phyloP scores from a whole-genome alignment of 2,113 vertebrate genomes.

The Saccopteryx bilineata region DNA sequence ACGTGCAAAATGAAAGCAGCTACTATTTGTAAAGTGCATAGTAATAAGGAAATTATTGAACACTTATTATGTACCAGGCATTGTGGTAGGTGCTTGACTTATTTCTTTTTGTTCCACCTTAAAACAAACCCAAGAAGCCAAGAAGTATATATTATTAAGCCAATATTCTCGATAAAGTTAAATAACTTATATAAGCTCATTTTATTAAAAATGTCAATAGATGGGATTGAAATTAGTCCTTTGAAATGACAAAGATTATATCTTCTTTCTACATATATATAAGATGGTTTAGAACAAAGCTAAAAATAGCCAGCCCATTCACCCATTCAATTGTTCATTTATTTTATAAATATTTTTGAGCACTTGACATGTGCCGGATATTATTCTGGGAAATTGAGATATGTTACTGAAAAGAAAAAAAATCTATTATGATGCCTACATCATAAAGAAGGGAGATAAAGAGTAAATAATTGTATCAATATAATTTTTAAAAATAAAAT shows the following conservation, averaged over 20 bases:
- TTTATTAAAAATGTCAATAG: background rate
- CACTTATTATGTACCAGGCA: background rate
- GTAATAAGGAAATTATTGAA: background rate
- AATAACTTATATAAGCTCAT: background rate
- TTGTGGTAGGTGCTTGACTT: background rate
- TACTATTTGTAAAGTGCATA: background rate
- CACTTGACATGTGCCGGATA: background rate
- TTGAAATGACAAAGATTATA: background rate
- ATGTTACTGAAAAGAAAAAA: background rate
- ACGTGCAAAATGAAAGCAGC: background rate
- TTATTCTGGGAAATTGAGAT: background rate
- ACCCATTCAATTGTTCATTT: background rate
- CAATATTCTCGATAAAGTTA: background rate
- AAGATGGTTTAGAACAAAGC: background rate
- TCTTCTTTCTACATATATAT: background rate
- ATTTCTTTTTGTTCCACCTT: background rate
- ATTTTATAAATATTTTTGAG: background rate
- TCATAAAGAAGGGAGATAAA: background rate
- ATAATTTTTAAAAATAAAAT: background rate
- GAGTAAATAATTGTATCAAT: background rate
- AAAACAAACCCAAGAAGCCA: background rate
- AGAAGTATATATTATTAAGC: background rate
- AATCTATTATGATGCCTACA: background rate
- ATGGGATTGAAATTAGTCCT: background rate
- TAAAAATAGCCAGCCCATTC: background rate